Evolutionary conservation across 2,797 vertebrate genomes (phyloP).

Genomic region (Megaceryle alcyon): DNA sequence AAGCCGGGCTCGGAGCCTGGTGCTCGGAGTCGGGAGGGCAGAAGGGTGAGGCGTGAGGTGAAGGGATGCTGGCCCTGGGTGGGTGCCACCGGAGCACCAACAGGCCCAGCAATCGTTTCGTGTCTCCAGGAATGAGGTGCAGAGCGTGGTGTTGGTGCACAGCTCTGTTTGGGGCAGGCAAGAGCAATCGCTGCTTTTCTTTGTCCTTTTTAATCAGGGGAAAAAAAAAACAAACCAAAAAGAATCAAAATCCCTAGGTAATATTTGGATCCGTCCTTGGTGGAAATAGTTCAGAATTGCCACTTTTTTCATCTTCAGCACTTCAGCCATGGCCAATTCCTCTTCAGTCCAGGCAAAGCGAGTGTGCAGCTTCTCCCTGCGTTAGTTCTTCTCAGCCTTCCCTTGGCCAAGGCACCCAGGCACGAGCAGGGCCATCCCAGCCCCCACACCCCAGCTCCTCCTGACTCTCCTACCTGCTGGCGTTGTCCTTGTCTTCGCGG

Average conservation of each 20-base stretch:
- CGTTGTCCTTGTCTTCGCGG: accelerated
- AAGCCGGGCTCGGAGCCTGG: too few relatives aligned
- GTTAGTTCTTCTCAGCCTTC: accelerated
- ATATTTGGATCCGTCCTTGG: neutral
- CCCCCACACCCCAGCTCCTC: neutral
- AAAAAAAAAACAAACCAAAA: neutral
- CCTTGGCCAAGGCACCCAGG: neutral
- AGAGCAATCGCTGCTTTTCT: accelerated
- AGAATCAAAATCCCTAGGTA: neutral
- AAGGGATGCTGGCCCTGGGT: neutral
- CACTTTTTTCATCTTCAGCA: neutral
- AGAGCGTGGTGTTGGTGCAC: accelerated
- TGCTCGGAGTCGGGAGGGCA: neutral
- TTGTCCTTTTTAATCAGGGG: neutral
- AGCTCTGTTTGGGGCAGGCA: accelerated
- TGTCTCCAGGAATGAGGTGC: accelerated
- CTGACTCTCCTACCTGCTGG: neutral
- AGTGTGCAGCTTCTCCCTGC: neutral
- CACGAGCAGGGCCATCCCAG: accelerated
- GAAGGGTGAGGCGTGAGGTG: neutral
- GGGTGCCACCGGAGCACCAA: neutral
- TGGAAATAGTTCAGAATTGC: neutral
- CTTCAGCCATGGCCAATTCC: neutral
- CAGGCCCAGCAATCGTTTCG: accelerated
- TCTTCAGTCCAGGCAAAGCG: accelerated